These are phyloP conservation scores for Hypothenemus hampei DNA, from an alignment of 1,140 invertebrate species.

Conservation along the genomic window DNA sequence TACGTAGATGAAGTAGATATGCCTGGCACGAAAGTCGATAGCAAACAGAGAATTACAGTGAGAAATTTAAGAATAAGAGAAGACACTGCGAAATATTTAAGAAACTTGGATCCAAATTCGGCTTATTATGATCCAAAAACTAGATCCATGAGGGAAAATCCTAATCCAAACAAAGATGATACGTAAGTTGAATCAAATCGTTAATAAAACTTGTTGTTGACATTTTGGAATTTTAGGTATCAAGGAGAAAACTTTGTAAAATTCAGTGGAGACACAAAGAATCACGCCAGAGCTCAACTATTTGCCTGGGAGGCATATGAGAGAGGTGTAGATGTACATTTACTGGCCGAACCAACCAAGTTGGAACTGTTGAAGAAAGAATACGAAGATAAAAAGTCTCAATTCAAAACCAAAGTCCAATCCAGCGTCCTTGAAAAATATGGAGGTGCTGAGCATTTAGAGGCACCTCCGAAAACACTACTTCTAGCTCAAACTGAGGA, in stretches of 20 bases:
- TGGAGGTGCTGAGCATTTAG: conserved; percentile 87
- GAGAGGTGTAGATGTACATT: conserved; percentile 91
- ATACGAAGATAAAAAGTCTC: conserved; percentile 84
- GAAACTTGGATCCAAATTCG: conserved; percentile 95
- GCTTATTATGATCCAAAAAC: conserved; percentile 99
- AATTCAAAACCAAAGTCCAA: conserved; percentile 72
- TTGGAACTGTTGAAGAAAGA: conserved; percentile 87
- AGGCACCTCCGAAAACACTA: conserved; percentile 78
- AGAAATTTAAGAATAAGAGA: conserved; percentile 96
- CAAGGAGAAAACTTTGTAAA: conserved; percentile 95
- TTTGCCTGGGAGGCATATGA: conserved; percentile 98
- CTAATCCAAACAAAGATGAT: conserved; percentile 66
- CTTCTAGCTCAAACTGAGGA: conserved; percentile 92
- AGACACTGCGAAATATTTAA: conserved; percentile 97
- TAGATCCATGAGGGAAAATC: conserved; percentile 97
- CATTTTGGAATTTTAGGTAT: conserved; percentile 57
- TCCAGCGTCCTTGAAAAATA: conserved; percentile 79
- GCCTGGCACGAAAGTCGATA: conserved; percentile 98
- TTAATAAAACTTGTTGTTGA: conserved; percentile 18
- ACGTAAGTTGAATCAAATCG: conserved; percentile 11
- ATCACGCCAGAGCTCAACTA: conserved; percentile 86
- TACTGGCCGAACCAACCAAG: conserved; percentile 96
- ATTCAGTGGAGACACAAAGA: conserved; percentile 87
- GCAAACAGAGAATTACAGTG: conserved; percentile 97
- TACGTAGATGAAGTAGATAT: conserved; percentile 96